Base-by-base conservation (phyloP, 2,113 vertebrate species). In the Lampris megalopsis region DNA sequence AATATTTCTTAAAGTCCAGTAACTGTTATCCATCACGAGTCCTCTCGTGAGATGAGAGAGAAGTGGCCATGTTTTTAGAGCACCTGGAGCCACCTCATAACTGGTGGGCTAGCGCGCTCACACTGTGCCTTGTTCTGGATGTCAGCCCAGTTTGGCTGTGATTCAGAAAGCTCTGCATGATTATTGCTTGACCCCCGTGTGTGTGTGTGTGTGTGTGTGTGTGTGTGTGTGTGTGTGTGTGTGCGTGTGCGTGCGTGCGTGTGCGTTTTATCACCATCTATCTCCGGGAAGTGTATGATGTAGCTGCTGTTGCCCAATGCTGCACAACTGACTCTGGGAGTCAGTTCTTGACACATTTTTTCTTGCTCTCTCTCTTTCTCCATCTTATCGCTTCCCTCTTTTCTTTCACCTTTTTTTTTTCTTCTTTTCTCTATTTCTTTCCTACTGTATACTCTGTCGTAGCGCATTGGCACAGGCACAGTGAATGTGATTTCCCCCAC, bases 401-500 rank as follows among this genome's bases (percentile, higher is more conserved):
- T 7, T n/a, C 38, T 13, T 24, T 9, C 24, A 38, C 24, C 6
- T 6, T 9, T 35, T 56, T 67, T 24, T 50, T 13, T 9, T 7
- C 13, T 40, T 68, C 10, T 61, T 62, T 83, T 61, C 49, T 11
- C 36, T 61, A 48, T 75, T 82, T 73, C 66, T 58, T 71, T 68
- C 53, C 68, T 52, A 52, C 75, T 59, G 43, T 49, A 52, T 3
- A 9, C 78, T 80, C 68, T 69, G 75, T 43, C 81, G 72, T 70
- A 79, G 80, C 76, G 71, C 89, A 81, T 79, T 77, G 84, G 85
- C 88, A 80, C 81, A 86, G 84, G 71, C 82, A 4, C 85, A 68
- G 73, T 81, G 83, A 86, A 82, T 73, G 80, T 68, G 82, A 89
- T 88, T 1, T 10, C 24, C 81, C 82, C 67, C 82, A 49, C 82